Evolutionary conservation across 1,140 invertebrate genomes (phyloP), one percentile per base, ranked within the genome.

Genomic region (Atta texana): DNA sequence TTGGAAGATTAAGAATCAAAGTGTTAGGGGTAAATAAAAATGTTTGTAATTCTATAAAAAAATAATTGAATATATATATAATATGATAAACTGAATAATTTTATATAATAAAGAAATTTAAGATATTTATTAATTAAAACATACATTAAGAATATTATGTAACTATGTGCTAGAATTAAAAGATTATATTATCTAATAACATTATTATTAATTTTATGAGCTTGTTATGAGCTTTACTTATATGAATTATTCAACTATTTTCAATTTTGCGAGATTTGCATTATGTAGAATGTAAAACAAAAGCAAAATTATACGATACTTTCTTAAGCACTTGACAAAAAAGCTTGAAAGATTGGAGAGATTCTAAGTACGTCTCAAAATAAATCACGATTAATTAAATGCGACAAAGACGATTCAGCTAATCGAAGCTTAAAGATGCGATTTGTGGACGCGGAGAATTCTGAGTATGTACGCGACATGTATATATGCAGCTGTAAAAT

Each of bases 401-500:
- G 39, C 77, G 21, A 7, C 68, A 2, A 10, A 21, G n/a, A 5
- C 14, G 14, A 51, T 51, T 51, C 4, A 16, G n/a, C 5, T 72
- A 34, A 74, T 74, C 49, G 8, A 24, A 44, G 8, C 6, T 75
- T 63, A 57, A 81, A 31, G 39, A 75, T 8, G 77, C 14, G 68
- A 28, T 44, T 69, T 24, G 31, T 34, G 34, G 24, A 28, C 39
- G 31, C 53, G 21, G 18, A n/a, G 57, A 44, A 24, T 16, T 18
- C 24, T 24, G 21, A 18, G 16, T 53, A 14, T 53, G 8, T 44
- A 44, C 16, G 51, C 14, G 63, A 66, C 28, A 51, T 51, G 14
- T 51, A 51, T 4, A 64, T 64, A 18, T 55, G 31, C 55, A 69
- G 28, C 80, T 75, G 49, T 84, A 84, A 84, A 84, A 84, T 84